Percentiles rank a stretch among this genome's conserved stretches.
phyloP scores from a whole-genome alignment of 1,140 invertebrate genomes.

The Bombyx mori region ASM3026992v2 NC_085115.1:4477001-4477500 shows the following conservation, averaged over 20 bases:
- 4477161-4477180: background rate
- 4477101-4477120: constrained; percentile 20
- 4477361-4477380: constrained; percentile 54
- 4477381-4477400: constrained; percentile 50
- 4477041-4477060: background rate
- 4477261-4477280: constrained; percentile 37
- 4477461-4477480: background rate
- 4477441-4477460: background rate
- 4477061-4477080: constrained; percentile 16
- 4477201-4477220: no score
- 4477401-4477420: constrained; percentile 29
- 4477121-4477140: constrained; percentile 11
- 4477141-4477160: constrained; percentile 10
- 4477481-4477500: background rate
- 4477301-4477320: constrained; percentile 38
- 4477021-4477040: constrained; percentile 27
- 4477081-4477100: constrained; percentile 23
- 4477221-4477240: no score
- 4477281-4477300: constrained; percentile 33
- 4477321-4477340: constrained; percentile 47
- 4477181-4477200: no score
- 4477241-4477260: constrained; percentile 9
- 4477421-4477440: background rate
- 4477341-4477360: constrained; percentile 47
- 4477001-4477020: constrained; percentile 35